Conservation (phyloP, 2,797 vertebrate species). For the Denticeps clupeoides region DNA sequence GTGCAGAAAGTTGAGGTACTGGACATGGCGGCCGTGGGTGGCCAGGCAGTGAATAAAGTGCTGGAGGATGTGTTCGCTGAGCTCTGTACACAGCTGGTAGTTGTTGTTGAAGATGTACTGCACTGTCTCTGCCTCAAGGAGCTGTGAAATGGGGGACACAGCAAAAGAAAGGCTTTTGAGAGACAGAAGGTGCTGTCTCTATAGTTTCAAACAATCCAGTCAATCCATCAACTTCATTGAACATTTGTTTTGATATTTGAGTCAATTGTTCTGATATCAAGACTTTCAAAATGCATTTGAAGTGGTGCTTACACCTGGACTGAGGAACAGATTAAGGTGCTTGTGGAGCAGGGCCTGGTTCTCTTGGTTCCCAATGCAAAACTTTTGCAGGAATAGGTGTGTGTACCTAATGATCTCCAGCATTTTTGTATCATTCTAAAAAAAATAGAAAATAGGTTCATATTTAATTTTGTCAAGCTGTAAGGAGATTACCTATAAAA, state of each 20-base stretch:
- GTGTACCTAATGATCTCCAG: constrained; percentile 86
- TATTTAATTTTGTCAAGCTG: no score
- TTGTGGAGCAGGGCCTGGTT: constrained; percentile 90
- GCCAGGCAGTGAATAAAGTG: constrained; percentile 94
- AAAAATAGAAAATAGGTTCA: background rate
- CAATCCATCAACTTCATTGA: no score
- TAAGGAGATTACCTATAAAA: no score
- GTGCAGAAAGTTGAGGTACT: constrained; percentile 95
- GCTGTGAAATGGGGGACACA: no score
- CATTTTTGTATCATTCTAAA: constrained; percentile 87
- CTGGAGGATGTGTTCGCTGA: constrained; percentile 80
- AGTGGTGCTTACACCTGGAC: constrained; percentile 73
- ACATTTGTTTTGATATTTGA: no score
- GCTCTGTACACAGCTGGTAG: constrained; percentile 88
- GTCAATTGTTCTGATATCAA: no score
- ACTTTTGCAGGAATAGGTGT: constrained; percentile 93
- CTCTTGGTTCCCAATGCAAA: constrained; percentile 87
- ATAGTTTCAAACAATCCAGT: no score
- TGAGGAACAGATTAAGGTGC: constrained; percentile 86
- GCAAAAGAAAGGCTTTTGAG: background rate
- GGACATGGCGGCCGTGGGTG: constrained; percentile 89
- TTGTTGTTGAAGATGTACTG: constrained; percentile 97
- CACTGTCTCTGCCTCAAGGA: constrained; percentile 89
- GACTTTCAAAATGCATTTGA: no score
- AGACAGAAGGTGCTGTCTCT: background rate